These are phyloP conservation scores for Empidonax alnorum DNA, from an alignment of 2,113 vertebrate genomes.

Conservation along the genomic window DNA sequence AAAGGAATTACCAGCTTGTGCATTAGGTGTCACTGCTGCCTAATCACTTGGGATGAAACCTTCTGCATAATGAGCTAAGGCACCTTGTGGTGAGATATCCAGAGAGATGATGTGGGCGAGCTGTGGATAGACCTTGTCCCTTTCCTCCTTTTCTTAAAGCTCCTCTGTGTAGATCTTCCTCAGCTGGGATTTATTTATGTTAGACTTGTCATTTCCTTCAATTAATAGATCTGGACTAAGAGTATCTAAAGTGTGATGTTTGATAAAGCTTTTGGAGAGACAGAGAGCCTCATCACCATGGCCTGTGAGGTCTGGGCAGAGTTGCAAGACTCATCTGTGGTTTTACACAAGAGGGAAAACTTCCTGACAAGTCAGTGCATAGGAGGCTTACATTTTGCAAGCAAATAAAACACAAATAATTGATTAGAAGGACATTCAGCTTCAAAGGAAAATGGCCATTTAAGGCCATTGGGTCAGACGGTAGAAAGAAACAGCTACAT, in stretches of 20 bases:
- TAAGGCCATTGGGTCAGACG: not conserved
- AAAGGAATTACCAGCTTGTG: not conserved
- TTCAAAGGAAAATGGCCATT: not conserved
- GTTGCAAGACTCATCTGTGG: not conserved
- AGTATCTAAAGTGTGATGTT: not conserved
- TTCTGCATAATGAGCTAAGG: not conserved
- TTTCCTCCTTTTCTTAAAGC: not conserved
- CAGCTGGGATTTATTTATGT: not conserved
- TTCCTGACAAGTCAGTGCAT: accelerated
- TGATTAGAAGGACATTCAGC: not conserved
- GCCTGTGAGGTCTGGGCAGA: not conserved
- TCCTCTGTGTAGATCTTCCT: not conserved
- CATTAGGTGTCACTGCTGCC: conserved; percentile 61
- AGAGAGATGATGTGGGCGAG: not conserved
- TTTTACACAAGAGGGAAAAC: not conserved
- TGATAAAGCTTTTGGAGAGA: not conserved
- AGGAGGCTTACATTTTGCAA: not conserved
- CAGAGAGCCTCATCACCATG: accelerated
- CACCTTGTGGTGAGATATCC: accelerated
- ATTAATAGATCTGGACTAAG: not conserved
- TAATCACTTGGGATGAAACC: not conserved
- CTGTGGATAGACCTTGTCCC: not conserved
- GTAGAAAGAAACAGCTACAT: not conserved
- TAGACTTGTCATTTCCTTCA: not conserved
- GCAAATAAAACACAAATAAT: not conserved